A percentile compares a stretch with the other conserved stretches of the same genome.
Evolutionary conservation across 2,113 vertebrate genomes (phyloP).

Genomic region (Choloepus hoffmanni): DNA sequence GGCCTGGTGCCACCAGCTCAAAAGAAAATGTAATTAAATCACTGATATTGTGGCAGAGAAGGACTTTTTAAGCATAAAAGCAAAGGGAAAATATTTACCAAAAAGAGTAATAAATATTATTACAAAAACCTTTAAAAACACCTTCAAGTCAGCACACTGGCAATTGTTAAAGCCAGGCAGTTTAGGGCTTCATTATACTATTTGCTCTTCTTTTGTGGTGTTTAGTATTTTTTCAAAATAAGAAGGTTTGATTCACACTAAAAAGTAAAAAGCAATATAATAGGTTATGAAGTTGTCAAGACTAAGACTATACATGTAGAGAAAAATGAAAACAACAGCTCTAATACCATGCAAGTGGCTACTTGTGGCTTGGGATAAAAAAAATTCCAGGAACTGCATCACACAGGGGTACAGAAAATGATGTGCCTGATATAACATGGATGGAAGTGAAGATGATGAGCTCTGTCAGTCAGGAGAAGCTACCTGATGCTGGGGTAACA

Average conservation of each 20-base stretch:
- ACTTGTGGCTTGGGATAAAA: constrained; percentile 35
- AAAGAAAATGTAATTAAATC: neutral
- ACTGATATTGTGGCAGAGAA: neutral
- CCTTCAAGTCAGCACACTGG: neutral
- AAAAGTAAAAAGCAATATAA: constrained; percentile 22
- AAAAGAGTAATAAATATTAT: constrained; percentile 4
- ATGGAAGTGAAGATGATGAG: neutral
- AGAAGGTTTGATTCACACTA: constrained; percentile 13
- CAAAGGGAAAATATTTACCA: constrained; percentile 10
- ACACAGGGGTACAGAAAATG: neutral
- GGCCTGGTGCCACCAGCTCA: neutral
- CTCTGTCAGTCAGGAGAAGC: neutral
- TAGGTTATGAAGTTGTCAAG: constrained; percentile 26
- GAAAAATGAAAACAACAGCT: constrained; percentile 10
- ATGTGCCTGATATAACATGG: neutral
- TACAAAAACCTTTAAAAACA: constrained; percentile 17
- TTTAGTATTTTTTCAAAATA: constrained; percentile 39
- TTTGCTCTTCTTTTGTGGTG: neutral
- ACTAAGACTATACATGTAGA: neutral
- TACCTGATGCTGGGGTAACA: neutral
- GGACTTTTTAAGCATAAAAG: neutral
- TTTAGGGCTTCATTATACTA: neutral
- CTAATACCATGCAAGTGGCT: constrained; percentile 13
- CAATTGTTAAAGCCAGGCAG: constrained; percentile 19
- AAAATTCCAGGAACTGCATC: neutral